These are phyloP conservation scores for Odontesthes bonariensis DNA, from an alignment of 2,113 vertebrate species.

Conservation along the genomic window DNA sequence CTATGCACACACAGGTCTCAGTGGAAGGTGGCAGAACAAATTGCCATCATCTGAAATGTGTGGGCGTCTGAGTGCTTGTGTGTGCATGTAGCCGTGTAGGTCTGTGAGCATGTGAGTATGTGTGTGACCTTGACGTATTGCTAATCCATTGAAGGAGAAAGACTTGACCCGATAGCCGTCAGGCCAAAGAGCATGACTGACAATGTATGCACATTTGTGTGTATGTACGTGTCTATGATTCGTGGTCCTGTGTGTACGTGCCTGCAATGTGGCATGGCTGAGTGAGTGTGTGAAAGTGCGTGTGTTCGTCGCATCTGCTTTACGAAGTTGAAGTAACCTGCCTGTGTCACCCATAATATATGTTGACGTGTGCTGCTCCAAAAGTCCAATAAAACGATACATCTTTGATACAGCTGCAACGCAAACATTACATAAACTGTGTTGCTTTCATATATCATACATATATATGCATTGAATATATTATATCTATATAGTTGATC, in stretches of 20 bases:
- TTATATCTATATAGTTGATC: too few species aligned
- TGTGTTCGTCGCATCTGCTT: slow-evolving; percentile 34
- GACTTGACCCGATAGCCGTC: slow-evolving; percentile 59
- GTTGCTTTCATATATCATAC: too few species aligned
- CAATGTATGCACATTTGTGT: slow-evolving; percentile 48
- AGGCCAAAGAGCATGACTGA: slow-evolving; percentile 59
- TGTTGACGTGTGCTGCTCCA: slow-evolving; percentile 28
- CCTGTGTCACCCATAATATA: slow-evolving; percentile 26
- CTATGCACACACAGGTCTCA: slow-evolving; percentile 68
- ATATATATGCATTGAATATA: too few species aligned
- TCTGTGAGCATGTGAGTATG: slow-evolving; percentile 21
- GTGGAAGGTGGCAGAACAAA: slow-evolving; percentile 73
- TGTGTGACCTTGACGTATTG: slow-evolving; percentile 55
- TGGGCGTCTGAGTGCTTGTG: slow-evolving; percentile 16
- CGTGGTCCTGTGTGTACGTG: slow-evolving; percentile 11
- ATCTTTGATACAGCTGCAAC: slow-evolving; percentile 38
- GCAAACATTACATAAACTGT: slow-evolving; percentile 52
- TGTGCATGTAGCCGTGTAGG: background rate
- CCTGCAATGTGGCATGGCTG: slow-evolving; percentile 24
- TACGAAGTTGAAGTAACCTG: slow-evolving; percentile 43
- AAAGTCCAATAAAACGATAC: slow-evolving; percentile 47
- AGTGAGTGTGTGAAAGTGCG: slow-evolving; percentile 12
- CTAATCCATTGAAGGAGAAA: slow-evolving; percentile 65
- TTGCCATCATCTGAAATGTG: slow-evolving; percentile 62
- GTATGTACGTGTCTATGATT: slow-evolving; percentile 27